Conservation (phyloP, 37 sponge, comb jelly and placozoan genomes). For the Cladorhizidae sp. region DNA sequence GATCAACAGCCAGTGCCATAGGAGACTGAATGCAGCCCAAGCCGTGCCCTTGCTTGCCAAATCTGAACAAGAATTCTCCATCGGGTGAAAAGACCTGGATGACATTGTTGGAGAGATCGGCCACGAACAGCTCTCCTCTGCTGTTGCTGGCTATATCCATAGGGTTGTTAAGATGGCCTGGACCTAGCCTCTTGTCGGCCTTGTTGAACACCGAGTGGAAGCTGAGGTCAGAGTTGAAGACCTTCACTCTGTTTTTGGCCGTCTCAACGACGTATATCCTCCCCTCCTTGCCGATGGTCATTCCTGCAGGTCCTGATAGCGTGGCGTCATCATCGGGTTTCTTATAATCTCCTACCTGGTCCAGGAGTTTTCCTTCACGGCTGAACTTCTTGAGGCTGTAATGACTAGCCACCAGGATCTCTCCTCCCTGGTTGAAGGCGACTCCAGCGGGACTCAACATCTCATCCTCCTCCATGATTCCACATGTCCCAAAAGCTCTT, state of each 20-base stretch:
- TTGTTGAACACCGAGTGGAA: background rate
- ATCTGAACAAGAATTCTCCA: constrained; percentile 25
- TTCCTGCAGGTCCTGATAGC: constrained; percentile 2
- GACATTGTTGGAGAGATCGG: constrained; percentile 11
- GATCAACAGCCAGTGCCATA: constrained; percentile 17
- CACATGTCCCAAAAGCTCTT: background rate
- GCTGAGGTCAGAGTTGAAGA: constrained; percentile 31
- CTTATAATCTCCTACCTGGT: constrained; percentile 3
- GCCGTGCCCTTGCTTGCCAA: constrained; percentile 9
- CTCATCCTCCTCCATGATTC: background rate
- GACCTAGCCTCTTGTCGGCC: constrained; percentile 2
- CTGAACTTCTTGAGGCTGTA: constrained; percentile 35
- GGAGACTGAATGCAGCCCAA: constrained; percentile 15
- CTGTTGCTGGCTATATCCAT: constrained; percentile 28
- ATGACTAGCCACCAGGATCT: constrained; percentile 19
- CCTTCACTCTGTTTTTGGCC: constrained; percentile 11
- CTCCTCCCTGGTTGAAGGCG: constrained; percentile 7
- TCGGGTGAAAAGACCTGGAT: constrained; percentile 35
- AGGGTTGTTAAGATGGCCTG: constrained; percentile 26
- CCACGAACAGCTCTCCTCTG: constrained; percentile 22
- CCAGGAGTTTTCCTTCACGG: constrained; percentile 25
- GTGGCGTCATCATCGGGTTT: background rate
- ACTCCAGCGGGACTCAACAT: constrained; percentile 2
- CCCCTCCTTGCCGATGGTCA: constrained; percentile 23
- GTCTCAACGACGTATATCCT: constrained; percentile 29